These are phyloP conservation scores for Erinaceus europaeus DNA, from an alignment of 2,113 vertebrate species.

Conservation along the genomic window DNA sequence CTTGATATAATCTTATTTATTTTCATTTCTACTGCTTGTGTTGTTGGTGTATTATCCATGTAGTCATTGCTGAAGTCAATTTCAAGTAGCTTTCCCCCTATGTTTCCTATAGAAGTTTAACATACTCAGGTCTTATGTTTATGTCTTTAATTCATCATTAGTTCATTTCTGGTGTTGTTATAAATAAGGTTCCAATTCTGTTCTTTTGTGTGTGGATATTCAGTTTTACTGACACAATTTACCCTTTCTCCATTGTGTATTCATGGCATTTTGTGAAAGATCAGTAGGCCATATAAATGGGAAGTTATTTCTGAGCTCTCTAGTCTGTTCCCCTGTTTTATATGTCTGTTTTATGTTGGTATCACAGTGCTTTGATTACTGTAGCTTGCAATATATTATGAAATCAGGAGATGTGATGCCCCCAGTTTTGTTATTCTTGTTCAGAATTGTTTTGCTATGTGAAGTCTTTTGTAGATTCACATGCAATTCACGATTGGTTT, in stretches of 20 bases:
- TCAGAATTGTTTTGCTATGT: neutral
- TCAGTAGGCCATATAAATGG: neutral
- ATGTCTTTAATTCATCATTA: neutral
- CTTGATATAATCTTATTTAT: neutral
- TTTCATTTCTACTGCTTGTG: neutral
- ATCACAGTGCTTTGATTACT: slow-evolving; percentile 5
- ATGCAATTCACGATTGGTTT: neutral
- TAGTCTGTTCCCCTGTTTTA: neutral
- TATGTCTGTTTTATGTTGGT: neutral
- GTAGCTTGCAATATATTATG: neutral
- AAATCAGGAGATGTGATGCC: neutral
- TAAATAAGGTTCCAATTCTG: neutral
- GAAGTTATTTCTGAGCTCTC: neutral
- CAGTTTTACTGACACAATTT: neutral
- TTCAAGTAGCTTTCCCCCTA: neutral
- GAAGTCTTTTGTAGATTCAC: neutral
- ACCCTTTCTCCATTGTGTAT: neutral
- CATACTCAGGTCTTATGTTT: neutral
- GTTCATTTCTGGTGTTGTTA: neutral
- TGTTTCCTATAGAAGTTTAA: neutral
- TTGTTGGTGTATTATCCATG: neutral
- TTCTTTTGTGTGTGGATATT: neutral
- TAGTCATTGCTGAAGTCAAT: neutral
- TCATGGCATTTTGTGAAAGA: neutral
- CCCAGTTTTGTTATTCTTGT: slow-evolving; percentile 2